These are phyloP conservation scores for Hippopotamyrus pictus DNA, from an alignment of 2,797 vertebrate genomes.

Conservation along the genomic window DNA sequence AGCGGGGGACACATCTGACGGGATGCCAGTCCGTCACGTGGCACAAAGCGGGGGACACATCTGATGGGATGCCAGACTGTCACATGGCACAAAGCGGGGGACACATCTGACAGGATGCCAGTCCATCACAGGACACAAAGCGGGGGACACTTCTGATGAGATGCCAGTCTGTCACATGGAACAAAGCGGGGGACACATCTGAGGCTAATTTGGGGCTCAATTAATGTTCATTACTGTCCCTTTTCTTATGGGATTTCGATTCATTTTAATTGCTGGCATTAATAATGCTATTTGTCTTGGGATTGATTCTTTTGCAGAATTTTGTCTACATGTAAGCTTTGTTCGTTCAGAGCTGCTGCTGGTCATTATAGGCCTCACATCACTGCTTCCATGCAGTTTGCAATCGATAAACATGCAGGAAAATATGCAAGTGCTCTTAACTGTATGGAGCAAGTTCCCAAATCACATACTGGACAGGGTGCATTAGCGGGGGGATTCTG, in stretches of 20 bases:
- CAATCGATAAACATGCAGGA: neutral
- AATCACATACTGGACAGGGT: neutral
- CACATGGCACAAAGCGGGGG: neutral
- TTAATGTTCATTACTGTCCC: neutral
- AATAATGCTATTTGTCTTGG: neutral
- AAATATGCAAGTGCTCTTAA: neutral
- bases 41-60: neutral
- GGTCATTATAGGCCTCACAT: neutral
- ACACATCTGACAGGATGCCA: neutral
- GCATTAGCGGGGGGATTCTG: neutral
- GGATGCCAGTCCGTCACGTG: neutral
- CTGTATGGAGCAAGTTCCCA: neutral
- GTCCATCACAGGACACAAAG: neutral
- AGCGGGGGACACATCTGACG: neutral
- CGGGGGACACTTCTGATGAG: neutral
- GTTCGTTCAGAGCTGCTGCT: neutral
- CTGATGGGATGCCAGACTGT: neutral
- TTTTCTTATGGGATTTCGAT: neutral
- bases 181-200: neutral
- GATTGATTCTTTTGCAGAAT: neutral
- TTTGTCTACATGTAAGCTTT: neutral
- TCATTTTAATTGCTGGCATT: neutral
- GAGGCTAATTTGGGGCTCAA: neutral
- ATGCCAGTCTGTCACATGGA: neutral
- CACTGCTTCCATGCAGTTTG: neutral